Evolutionary conservation across 2,113 vertebrate species (phyloP).

Genomic region (Manacus vitellinus): DNA sequence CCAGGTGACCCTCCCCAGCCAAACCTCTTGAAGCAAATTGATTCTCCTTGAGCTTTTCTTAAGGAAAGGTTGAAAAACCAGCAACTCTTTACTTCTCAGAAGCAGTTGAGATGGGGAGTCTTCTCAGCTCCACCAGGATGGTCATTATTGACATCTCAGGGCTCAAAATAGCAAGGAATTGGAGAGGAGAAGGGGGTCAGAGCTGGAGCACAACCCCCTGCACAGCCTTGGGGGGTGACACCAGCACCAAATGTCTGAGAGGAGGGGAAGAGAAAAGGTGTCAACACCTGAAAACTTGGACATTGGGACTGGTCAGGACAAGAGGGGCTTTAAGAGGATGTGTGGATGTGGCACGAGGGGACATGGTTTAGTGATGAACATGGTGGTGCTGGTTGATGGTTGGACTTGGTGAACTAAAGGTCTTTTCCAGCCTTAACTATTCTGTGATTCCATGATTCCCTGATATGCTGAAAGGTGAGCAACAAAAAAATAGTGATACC

Average conservation of each 20-base stretch:
- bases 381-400: not conserved
- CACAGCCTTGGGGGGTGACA: not conserved
- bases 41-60: not conserved
- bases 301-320: not conserved
- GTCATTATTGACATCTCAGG: accelerated
- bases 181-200: not conserved
- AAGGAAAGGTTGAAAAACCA: not conserved
- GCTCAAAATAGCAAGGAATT: accelerated
- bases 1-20: not conserved
- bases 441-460: not conserved
- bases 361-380: not conserved
- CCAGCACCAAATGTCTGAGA: not conserved
- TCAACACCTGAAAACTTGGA: not conserved
- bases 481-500: not conserved
- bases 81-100: not conserved
- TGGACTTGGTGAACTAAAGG: not conserved
- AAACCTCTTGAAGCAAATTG: not conserved
- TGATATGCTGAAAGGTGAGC: not conserved
- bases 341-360: not conserved
- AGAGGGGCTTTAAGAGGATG: not conserved
- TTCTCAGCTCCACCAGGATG: not conserved
- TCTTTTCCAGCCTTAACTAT: not conserved
- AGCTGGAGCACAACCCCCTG: not conserved
- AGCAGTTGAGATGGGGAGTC: not conserved
- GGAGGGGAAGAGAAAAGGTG: accelerated